Conservation (phyloP, 2,888 invertebrate species). For the Callinectes sapidus region DNA sequence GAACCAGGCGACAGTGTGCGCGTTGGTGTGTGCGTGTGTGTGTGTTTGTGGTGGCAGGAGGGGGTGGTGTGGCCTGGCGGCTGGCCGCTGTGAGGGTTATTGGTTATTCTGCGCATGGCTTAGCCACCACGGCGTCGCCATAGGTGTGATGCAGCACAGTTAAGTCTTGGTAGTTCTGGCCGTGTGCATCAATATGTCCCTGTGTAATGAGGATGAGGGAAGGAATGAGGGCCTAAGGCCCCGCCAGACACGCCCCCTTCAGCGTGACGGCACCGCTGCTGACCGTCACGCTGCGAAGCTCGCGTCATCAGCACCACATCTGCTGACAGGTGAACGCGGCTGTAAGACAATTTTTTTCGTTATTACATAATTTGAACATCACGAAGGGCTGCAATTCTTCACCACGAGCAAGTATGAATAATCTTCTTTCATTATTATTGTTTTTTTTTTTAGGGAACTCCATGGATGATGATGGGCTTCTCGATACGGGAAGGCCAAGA, state of each 20-base stretch:
- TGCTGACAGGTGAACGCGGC: neutral
- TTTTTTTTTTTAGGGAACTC: too few relatives aligned
- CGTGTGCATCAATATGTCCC: too few relatives aligned
- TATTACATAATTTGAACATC: neutral
- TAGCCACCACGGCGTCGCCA: neutral
- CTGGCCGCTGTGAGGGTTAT: neutral
- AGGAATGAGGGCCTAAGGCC: neutral
- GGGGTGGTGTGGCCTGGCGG: neutral
- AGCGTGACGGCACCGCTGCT: neutral
- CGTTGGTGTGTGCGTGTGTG: neutral
- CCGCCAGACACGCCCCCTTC: neutral
- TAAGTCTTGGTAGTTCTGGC: too few relatives aligned
- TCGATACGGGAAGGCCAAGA: too few relatives aligned
- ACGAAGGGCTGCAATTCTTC: too few relatives aligned
- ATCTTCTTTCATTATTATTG: too few relatives aligned
- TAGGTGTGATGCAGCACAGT: neutral
- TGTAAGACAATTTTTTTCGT: neutral
- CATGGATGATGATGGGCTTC: too few relatives aligned
- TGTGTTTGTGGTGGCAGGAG: neutral
- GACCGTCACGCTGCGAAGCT: neutral
- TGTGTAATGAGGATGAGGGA: too few relatives aligned
- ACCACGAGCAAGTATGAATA: too few relatives aligned
- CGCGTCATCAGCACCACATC: neutral
- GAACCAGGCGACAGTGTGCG: neutral
- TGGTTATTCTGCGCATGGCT: neutral